Evolutionary conservation across 2,888 invertebrate genomes (phyloP).

Genomic region (Drosophila kambysellisi): DNA sequence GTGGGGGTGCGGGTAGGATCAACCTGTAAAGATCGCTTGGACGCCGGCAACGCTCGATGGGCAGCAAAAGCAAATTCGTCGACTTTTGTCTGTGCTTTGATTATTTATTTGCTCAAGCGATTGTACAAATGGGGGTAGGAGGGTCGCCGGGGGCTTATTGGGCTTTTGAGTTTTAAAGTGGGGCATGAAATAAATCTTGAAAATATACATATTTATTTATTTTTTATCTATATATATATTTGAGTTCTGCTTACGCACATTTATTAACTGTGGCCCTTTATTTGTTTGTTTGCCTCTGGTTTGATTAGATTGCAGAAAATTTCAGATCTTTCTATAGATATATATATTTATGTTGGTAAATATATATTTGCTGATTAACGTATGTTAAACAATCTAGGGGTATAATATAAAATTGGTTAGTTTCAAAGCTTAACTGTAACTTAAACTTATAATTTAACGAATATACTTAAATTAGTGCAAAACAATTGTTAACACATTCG

Average conservation of each 20-base stretch:
- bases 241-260: constrained; percentile 72
- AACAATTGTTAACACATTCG: constrained; percentile 65
- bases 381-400: constrained; percentile 61
- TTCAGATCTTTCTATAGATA: constrained; percentile 22
- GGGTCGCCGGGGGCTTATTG: constrained; percentile 20
- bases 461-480: constrained; percentile 37
- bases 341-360: constrained; percentile 1
- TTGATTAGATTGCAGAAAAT: constrained; percentile 31
- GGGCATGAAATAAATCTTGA: constrained; percentile 64
- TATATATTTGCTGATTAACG: constrained; percentile 31
- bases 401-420: constrained; percentile 34
- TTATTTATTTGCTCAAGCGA: constrained; percentile 47
- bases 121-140: constrained; percentile 1
- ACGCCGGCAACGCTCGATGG: constrained; percentile 46
- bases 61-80: constrained; percentile 23
- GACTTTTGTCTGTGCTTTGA: constrained; percentile 39
- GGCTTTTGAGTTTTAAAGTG: constrained; percentile 20
- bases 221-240: constrained; percentile 3
- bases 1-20: constrained; percentile 10
- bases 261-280: constrained; percentile 25
- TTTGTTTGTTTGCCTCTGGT: constrained; percentile 20
- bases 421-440: constrained; percentile 1
- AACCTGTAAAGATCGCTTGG: constrained; percentile 37
- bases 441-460: constrained; percentile 40
- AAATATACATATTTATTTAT: neutral